Evolutionary conservation across 2,888 invertebrate species (phyloP).

Genomic region (Alloplasta piceator): DNA sequence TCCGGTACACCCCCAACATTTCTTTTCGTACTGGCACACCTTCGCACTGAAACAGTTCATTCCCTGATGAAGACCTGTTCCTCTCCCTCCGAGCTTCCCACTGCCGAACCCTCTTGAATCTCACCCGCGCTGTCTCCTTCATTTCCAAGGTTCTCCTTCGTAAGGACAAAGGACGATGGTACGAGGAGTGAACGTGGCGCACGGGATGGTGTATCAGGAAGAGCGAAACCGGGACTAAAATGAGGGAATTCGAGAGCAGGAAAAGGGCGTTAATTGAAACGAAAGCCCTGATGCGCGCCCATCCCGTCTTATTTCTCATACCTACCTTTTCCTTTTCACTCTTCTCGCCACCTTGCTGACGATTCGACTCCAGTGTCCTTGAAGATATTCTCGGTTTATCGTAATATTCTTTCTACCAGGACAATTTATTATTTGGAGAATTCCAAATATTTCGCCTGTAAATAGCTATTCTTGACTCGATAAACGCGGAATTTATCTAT

Average conservation of each 20-base stretch:
- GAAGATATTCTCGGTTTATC: constrained; percentile 33
- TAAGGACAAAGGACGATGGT: constrained; percentile 51
- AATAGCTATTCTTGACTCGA: too few relatives aligned
- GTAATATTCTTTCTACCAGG: constrained; percentile 28
- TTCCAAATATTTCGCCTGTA: too few relatives aligned
- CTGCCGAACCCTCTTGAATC: constrained; percentile 29
- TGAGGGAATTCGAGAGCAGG: constrained; percentile 70
- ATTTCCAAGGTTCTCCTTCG: constrained; percentile 16
- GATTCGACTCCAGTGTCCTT: constrained; percentile 48
- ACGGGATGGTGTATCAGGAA: constrained; percentile 38
- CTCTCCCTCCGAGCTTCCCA: constrained; percentile 13
- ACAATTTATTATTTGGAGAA: too few relatives aligned
- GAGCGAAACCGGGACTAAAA: constrained; percentile 38
- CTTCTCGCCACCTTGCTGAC: constrained; percentile 42
- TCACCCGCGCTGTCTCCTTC: constrained; percentile 46
- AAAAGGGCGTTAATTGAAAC: constrained; percentile 79
- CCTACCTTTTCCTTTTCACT: constrained; percentile 37
- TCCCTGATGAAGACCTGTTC: constrained; percentile 75
- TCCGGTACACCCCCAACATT: constrained; percentile 26
- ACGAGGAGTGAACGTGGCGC: constrained; percentile 8
- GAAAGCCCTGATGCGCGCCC: constrained; percentile 69
- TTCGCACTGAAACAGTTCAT: constrained; percentile 51
- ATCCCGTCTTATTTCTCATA: constrained; percentile 62
- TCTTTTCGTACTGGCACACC: constrained; percentile 41
- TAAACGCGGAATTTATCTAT: too few relatives aligned